phyloP scores from a whole-genome alignment of 2,888 invertebrate genomes.

The Amphimallon solstitiale region DNA sequence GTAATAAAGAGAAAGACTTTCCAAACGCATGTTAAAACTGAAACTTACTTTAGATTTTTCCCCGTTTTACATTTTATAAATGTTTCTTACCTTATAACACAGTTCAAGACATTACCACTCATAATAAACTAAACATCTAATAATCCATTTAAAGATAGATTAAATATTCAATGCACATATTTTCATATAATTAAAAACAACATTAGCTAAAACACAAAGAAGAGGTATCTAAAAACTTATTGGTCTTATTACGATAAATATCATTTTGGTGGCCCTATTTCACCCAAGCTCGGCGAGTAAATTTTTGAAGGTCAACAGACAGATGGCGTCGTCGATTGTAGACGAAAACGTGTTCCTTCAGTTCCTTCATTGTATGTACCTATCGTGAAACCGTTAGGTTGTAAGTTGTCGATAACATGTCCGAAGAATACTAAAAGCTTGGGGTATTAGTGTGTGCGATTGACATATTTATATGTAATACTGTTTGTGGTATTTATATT shows the following conservation, averaged over 20 bases:
- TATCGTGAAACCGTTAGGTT: background rate
- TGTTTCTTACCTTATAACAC: no score
- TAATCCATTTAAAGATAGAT: no score
- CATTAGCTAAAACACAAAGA: background rate
- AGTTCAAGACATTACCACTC: no score
- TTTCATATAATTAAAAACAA: background rate
- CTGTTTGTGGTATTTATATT: background rate
- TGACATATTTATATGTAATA: conserved; percentile 5
- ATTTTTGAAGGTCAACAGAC: conserved; percentile 15
- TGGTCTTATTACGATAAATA: conserved; percentile 14
- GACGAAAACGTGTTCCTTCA: no score
- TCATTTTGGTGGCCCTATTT: conserved; percentile 16
- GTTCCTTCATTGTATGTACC: background rate
- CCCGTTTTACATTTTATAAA: no score
- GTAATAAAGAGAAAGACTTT: no score
- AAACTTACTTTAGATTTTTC: no score
- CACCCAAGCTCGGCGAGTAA: conserved; percentile 2
- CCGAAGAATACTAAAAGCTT: background rate
- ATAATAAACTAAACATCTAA: no score
- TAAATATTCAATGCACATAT: background rate
- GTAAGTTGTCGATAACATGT: background rate
- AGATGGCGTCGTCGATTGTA: conserved; percentile 19
- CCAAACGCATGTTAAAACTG: no score
- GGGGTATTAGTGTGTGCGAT: background rate
- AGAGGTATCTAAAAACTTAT: no score